These are phyloP conservation scores for Branchipolynoe longqiensis DNA, from an alignment of 2,888 invertebrate species.

Conservation along the genomic window DNA sequence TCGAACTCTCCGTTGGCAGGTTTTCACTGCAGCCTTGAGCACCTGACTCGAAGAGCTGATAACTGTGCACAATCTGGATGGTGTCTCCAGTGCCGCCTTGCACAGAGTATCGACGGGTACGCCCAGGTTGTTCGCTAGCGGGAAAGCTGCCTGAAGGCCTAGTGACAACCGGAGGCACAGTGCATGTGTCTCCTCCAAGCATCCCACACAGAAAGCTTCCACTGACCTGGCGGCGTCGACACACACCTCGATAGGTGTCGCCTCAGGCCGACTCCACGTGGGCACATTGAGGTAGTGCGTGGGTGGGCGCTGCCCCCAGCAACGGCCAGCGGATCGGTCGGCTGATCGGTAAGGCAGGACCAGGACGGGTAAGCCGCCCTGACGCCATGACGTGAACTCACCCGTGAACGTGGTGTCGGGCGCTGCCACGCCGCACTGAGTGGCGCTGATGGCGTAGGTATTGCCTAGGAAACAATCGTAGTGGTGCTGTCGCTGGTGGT, in stretches of 20 bases:
- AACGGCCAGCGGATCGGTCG: no score
- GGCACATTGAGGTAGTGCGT: not conserved
- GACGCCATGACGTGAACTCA: not conserved
- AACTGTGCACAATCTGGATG: not conserved
- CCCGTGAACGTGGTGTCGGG: not conserved
- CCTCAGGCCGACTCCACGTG: not conserved
- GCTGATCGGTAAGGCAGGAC: not conserved
- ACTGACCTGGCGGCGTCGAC: not conserved
- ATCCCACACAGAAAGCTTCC: not conserved
- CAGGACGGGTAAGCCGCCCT: not conserved
- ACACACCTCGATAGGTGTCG: no score
- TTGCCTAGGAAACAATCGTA: not conserved
- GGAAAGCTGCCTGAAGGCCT: not conserved
- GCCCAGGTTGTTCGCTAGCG: not conserved
- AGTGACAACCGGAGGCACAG: not conserved
- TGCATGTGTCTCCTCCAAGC: not conserved
- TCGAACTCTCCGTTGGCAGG: no score
- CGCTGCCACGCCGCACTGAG: not conserved
- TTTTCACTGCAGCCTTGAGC: no score
- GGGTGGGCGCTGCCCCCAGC: not conserved
- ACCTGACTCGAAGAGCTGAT: no score
- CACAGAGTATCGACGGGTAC: not conserved
- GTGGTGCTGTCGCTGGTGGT: no score
- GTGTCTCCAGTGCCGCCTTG: not conserved
- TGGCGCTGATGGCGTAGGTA: not conserved